Percentiles rank a stretch among this genome's conserved stretches.
These are phyloP conservation scores for Scolanthus callimorphus DNA, from an alignment of 92 coral and sea anemone species.

Conservation along the genomic window DNA sequence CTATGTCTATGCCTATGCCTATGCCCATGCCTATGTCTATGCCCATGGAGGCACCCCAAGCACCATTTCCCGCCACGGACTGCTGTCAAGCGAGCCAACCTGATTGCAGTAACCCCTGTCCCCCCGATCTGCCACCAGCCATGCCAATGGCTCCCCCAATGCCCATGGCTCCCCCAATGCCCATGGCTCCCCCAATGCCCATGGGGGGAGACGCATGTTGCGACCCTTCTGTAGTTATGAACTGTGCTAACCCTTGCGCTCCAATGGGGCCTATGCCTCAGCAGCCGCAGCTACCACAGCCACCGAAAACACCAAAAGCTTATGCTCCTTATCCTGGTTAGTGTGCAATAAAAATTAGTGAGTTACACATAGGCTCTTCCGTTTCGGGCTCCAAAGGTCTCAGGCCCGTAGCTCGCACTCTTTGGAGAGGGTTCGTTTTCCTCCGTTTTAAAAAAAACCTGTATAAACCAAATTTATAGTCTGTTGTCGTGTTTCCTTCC, in stretches of 20 bases:
- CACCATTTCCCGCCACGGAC: conserved; percentile 23
- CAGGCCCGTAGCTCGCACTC: too few species aligned
- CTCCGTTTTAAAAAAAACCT: too few species aligned
- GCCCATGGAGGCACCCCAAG: conserved; percentile 32
- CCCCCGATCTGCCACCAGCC: conserved; percentile 22
- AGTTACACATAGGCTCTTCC: background rate
- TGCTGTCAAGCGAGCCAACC: conserved; percentile 16
- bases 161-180: conserved; percentile 39
- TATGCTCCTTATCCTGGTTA: conserved; percentile 87
- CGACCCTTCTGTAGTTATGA: conserved; percentile 55
- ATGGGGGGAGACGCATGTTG: conserved; percentile 60
- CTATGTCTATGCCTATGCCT: background rate
- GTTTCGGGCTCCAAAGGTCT: too few species aligned
- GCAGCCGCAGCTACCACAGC: conserved; percentile 42
- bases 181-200: conserved; percentile 46
- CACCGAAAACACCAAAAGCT: conserved; percentile 45
- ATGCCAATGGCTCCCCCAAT: conserved; percentile 40
- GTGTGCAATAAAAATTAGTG: background rate
- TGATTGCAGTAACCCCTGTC: conserved; percentile 9
- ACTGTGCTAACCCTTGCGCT: conserved; percentile 75
- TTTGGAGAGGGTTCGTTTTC: too few species aligned
- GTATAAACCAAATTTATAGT: too few species aligned
- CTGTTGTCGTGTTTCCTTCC: too few species aligned
- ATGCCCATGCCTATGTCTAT: background rate
- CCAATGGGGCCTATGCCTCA: conserved; percentile 27